Conservation (phyloP, 2,888 invertebrate species). For the Reticulitermes lucifugus region DNA sequence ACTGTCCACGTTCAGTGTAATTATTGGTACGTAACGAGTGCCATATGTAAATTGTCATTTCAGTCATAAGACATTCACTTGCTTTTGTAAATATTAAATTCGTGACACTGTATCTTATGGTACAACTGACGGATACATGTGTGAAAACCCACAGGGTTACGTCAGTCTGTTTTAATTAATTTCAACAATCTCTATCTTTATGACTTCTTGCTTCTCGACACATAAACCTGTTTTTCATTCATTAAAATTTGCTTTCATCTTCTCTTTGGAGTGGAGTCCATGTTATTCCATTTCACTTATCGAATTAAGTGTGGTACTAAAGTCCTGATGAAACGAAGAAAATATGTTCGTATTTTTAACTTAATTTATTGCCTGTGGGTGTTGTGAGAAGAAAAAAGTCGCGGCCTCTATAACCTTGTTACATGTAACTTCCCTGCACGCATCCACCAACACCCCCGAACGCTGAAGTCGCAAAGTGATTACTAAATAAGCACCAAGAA, state of each 20-base stretch:
- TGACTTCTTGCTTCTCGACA: background rate
- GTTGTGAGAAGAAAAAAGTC: conserved; percentile 24
- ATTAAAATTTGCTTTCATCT: conserved; percentile 1
- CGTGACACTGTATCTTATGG: no score
- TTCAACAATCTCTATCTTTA: background rate
- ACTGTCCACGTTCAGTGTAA: no score
- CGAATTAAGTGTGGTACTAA: background rate
- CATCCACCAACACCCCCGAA: background rate
- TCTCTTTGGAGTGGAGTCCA: background rate
- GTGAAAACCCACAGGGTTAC: no score
- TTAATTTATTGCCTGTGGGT: conserved; percentile 15
- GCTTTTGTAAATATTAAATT: no score
- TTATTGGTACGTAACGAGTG: no score
- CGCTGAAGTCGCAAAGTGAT: conserved; percentile 11
- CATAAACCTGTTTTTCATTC: conserved; percentile 7
- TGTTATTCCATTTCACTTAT: conserved; percentile 6
- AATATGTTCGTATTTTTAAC: conserved; percentile 24
- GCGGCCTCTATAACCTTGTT: background rate
- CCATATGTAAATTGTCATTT: no score
- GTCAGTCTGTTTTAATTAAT: background rate
- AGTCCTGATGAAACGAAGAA: conserved; percentile 20
- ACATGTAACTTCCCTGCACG: background rate
- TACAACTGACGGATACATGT: no score
- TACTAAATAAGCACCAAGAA: background rate
- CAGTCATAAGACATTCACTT: background rate